Conservation (phyloP, 92 coral and sea anemone genomes). For the Epizoanthus illoricatus region DNA sequence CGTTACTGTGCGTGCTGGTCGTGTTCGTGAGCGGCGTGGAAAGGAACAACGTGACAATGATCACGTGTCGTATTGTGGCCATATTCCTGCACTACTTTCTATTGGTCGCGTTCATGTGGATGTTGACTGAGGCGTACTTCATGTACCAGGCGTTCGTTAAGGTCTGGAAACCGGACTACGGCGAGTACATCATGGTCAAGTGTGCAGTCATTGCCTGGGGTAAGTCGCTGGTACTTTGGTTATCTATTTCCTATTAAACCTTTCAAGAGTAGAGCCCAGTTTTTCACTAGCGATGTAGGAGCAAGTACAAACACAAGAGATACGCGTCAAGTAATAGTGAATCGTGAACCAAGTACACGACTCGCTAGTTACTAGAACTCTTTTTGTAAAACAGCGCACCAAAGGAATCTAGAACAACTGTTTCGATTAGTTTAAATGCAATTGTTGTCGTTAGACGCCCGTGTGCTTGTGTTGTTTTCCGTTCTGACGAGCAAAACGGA, state of each 20-base stretch:
- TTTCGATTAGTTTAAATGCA: too few species aligned
- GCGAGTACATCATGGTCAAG: conserved; percentile 88
- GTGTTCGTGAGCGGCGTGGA: conserved; percentile 91
- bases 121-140: conserved; percentile 93
- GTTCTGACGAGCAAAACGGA: too few species aligned
- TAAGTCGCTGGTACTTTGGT: conserved; percentile 47
- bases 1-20: conserved; percentile 85
- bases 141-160: conserved; percentile 97
- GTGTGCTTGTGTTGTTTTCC: too few species aligned
- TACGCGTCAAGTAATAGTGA: too few species aligned
- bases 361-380: too few species aligned
- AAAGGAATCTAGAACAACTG: too few species aligned
- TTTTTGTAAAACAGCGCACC: too few species aligned
- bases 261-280: neutral
- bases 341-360: too few species aligned
- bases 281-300: too few species aligned
- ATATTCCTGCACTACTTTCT: conserved; percentile 86
- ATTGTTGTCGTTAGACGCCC: too few species aligned
- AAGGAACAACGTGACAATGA: conserved; percentile 65
- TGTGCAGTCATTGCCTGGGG: conserved; percentile 94
- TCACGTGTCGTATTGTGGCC: conserved; percentile 87
- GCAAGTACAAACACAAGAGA: too few species aligned
- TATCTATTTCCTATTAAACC: neutral
- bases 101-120: conserved; percentile 92
- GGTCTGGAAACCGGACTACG: conserved; percentile 86